Base-by-base conservation (phyloP, 2,888 invertebrate species). In the Drosophila longiperda region DNA sequence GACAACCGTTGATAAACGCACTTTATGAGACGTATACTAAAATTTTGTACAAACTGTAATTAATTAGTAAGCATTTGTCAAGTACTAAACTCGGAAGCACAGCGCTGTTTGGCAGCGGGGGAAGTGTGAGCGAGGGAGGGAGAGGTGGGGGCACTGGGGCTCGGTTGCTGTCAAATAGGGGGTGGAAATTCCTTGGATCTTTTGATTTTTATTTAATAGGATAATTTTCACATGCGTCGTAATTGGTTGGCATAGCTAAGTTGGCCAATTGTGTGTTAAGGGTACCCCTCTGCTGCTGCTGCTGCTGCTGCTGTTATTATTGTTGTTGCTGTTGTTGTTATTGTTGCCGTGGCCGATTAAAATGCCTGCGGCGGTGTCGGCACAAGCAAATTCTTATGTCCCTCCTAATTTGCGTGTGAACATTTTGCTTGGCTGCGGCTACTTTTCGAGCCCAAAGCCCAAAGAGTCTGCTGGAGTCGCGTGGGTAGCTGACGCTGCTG, bases 31-130 rank as follows among this genome's bases (percentile, higher is more conserved):
- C 78, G 83, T 79, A 77, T 88, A 92, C 91, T 92, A 91, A 91
- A 91, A 87, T 87, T 89, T 93, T 93, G 92, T 91, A 92, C 92
- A 93, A 93, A 93, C 92, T 92, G 90, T 92, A 92, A 93, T 93
- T 93, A 93, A 93, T 93, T 93, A 93, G 93, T 93, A 92, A 91
- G 90, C 92, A 89, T 92, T 92, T 93, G 93, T 93, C 93, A 93
- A 93, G 92, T 92, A 90, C 90, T 91, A 86, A 85, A 85, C 82
- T 71, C 68, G 64, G 75, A 33, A 57, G 80, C 62, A 62, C 17
- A 17, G 20, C 42, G 23, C 9, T 33, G 4, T 3, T 1, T 12
- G 45, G 11, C 11, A 2, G 7, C 8, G 29, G 12, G 5, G 4
- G 2, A 1, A 29, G 29, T 29, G 29, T 29, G 23, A 4, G 7